These are phyloP conservation scores for Drosophila cracens DNA, from an alignment of 2,888 invertebrate species.

Conservation along the genomic window DNA sequence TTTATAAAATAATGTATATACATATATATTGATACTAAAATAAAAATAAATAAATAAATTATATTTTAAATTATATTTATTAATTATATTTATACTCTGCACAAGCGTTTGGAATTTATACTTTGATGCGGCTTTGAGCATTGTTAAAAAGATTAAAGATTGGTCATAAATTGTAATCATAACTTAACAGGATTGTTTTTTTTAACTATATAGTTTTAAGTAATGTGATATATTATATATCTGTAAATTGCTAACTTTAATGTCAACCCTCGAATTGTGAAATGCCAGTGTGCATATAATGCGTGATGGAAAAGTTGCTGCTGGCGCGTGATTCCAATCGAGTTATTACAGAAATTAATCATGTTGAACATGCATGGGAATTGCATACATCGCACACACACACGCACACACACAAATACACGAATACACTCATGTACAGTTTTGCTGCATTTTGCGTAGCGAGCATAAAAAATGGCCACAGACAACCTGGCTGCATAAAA, in stretches of 20 bases:
- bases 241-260: neutral
- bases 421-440: conserved; percentile 24
- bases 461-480: conserved; percentile 57
- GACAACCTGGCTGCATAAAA: conserved; percentile 42
- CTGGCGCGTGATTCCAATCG: conserved; percentile 82
- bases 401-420: conserved; percentile 17
- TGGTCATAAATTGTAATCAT: neutral
- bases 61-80: too few species aligned
- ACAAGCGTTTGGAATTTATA: neutral
- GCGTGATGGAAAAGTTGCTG: conserved; percentile 80
- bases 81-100: neutral
- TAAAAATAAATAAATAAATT: too few species aligned
- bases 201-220: neutral
- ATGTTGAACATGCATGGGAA: conserved; percentile 81
- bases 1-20: too few species aligned
- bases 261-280: conserved; percentile 24
- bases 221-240: neutral
- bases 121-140: neutral
- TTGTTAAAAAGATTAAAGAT: neutral
- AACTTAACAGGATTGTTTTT: neutral
- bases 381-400: conserved; percentile 63
- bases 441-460: conserved; percentile 38
- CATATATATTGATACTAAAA: too few species aligned
- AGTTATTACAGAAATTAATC: conserved; percentile 81
- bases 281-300: conserved; percentile 56